Conservation (phyloP, 1,140 invertebrate species). For the Drosophila carrolli region DNA sequence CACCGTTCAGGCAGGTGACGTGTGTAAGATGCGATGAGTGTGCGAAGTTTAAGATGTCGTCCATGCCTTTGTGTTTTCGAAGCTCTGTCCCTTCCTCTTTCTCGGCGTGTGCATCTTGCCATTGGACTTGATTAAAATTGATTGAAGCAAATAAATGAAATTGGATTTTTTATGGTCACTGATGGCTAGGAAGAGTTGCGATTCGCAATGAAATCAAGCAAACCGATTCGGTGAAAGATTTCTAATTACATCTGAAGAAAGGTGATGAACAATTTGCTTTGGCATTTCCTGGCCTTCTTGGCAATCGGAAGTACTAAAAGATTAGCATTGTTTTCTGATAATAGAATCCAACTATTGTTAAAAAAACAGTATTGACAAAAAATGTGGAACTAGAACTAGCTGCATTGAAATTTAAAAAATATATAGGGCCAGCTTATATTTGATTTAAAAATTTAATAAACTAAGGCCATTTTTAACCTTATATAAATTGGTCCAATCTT, state of each 20-base stretch:
- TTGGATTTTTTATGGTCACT: slow-evolving; percentile 68
- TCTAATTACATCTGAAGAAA: slow-evolving; percentile 46
- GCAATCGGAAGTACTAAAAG: too few relatives aligned
- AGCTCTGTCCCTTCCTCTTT: slow-evolving; percentile 4
- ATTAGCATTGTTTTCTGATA: too few relatives aligned
- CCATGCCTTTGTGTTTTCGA: slow-evolving; percentile 39
- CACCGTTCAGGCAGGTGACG: slow-evolving; percentile 8
- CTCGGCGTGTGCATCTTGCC: slow-evolving; percentile 20
- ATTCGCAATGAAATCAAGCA: slow-evolving; percentile 43
- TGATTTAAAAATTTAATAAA: too few relatives aligned
- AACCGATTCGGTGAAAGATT: slow-evolving; percentile 28
- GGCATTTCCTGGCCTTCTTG: too few relatives aligned
- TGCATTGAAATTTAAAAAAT: too few relatives aligned
- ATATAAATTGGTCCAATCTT: too few relatives aligned
- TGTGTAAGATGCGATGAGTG: slow-evolving; percentile 40
- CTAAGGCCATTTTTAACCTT: too few relatives aligned
- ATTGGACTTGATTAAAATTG: slow-evolving; percentile 75
- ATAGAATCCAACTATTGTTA: too few relatives aligned
- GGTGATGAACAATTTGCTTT: not conserved
- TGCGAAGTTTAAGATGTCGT: slow-evolving; percentile 32
- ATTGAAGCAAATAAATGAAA: slow-evolving; percentile 80
- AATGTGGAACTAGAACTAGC: too few relatives aligned
- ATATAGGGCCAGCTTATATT: too few relatives aligned
- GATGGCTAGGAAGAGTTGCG: slow-evolving; percentile 19
- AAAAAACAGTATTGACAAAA: too few relatives aligned